Evolutionary conservation across 2,888 invertebrate genomes (phyloP).

Genomic region (Odontothrips loti): DNA sequence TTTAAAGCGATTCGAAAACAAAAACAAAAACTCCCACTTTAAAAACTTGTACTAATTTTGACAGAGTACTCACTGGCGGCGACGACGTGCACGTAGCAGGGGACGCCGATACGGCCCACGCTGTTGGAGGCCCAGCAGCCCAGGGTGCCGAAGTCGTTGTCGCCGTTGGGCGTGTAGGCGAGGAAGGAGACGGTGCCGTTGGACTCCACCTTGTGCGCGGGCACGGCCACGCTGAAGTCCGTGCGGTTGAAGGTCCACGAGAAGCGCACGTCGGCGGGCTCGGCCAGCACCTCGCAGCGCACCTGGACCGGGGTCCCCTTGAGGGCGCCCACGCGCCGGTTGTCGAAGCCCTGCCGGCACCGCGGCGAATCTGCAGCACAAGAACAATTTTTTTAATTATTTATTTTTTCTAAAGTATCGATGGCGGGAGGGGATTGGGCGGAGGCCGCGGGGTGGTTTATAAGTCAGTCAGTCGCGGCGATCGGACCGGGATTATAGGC

Average conservation of each 20-base stretch:
- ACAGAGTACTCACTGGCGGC: constrained; percentile 64
- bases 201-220: constrained; percentile 56
- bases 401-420: too few relatives aligned
- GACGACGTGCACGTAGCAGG: constrained; percentile 76
- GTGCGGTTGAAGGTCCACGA: constrained; percentile 81
- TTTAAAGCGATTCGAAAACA: too few relatives aligned
- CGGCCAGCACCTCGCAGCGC: constrained; percentile 76
- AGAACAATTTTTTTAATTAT: too few relatives aligned
- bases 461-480: too few relatives aligned
- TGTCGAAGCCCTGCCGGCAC: constrained; percentile 66
- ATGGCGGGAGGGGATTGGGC: too few relatives aligned
- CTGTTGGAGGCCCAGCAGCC: constrained; percentile 85
- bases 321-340: constrained; percentile 66
- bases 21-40: too few relatives aligned
- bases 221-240: constrained; percentile 65
- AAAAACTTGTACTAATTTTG: too few relatives aligned
- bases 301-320: constrained; percentile 69
- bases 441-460: too few relatives aligned
- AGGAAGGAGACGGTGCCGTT: constrained; percentile 53
- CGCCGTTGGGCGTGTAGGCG: constrained; percentile 53
- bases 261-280: constrained; percentile 68
- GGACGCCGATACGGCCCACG: constrained; percentile 73
- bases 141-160: constrained; percentile 70
- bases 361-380: constrained; percentile 63
- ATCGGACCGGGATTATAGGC: too few relatives aligned